A percentile compares a stretch with the other conserved stretches of the same genome.
Conservation (phyloP, 2,888 invertebrate genomes). For the Operophtera brumata region DNA sequence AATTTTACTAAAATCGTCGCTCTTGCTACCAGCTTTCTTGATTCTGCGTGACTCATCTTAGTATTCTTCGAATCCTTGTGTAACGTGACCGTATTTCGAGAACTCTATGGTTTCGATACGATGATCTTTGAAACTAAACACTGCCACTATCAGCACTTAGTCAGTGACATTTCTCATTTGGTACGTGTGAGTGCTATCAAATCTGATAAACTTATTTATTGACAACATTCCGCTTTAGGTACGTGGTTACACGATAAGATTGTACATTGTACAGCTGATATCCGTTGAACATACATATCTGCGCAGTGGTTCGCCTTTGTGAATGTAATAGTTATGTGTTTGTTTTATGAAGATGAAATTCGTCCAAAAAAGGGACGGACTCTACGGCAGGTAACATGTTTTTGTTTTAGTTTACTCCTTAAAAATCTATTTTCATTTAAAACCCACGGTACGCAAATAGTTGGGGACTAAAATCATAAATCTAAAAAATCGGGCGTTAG, state of each 20-base stretch:
- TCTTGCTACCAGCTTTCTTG: not conserved
- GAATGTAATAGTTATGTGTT: slow-evolving; percentile 12
- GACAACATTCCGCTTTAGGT: slow-evolving; percentile 23
- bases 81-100: not conserved
- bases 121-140: slow-evolving; percentile 5
- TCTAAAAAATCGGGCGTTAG: too few species aligned
- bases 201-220: slow-evolving; percentile 33
- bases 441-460: too few species aligned
- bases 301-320: slow-evolving; percentile 2
- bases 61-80: not conserved
- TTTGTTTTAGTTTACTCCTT: too few species aligned
- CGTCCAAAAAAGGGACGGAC: slow-evolving; percentile 12
- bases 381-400: not conserved
- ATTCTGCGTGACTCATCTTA: slow-evolving; percentile 5
- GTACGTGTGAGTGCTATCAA: slow-evolving; percentile 23
- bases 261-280: slow-evolving; percentile 14
- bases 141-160: slow-evolving; percentile 13
- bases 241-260: slow-evolving; percentile 18
- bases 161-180: slow-evolving; percentile 25
- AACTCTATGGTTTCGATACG: not conserved
- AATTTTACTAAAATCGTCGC: not conserved
- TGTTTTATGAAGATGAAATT: slow-evolving; percentile 24
- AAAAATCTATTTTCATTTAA: too few species aligned
- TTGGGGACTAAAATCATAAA: too few species aligned
- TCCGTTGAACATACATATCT: slow-evolving; percentile 6